Base-by-base conservation (phyloP, 2,113 vertebrate species). In the Pedetes capensis region DNA sequence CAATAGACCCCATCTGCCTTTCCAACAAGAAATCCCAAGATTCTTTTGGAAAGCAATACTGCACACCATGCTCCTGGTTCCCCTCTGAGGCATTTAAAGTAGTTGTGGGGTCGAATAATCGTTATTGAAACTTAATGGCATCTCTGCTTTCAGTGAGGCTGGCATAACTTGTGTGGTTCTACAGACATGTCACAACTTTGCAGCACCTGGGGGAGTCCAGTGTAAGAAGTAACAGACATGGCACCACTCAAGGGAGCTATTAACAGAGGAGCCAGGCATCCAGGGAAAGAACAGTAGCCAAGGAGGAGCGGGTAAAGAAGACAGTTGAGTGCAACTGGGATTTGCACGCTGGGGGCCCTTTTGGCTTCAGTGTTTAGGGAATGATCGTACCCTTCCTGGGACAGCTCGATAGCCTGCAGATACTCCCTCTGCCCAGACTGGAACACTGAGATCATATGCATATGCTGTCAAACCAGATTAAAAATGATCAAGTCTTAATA, bases 41-140 rank as follows among this genome's bases (percentile, higher is more conserved):
- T 8, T 23, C 0, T 91, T 88, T 72, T 49, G 68, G 84, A 87
- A 79, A 37, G 51, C 53, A 51, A 1, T 14, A n/a, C 63, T 80
- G 34, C 34, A 8, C 3, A 1, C 25, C 4, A 10, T 17, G 34
- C 5, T 6, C 22, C 18, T 5, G 0, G 29, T 32, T 90, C 6
- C 32, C 68, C 37, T 49, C 47, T 27, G 16, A 18, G 32, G 61
- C 37, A 8, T 47, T 13, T n/a, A 76, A 57, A 61, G 59, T 17
- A n/a, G 85, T 49, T 5, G 12, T 11, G 16, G 44, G 63, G n/a
- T 75, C 20, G 37, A 37, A 53, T 1, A 3, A 13, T 4, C 86
- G 76, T 74, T 25, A 27, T 5, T 3, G 61, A 47, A 44, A 53
- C 34, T 17, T 51, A 8, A 32, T 1, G n/a, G 1, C 13, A 2